phyloP scores from a whole-genome alignment of 2,113 vertebrate genomes.

The Oreocharis arfaki region DNA sequence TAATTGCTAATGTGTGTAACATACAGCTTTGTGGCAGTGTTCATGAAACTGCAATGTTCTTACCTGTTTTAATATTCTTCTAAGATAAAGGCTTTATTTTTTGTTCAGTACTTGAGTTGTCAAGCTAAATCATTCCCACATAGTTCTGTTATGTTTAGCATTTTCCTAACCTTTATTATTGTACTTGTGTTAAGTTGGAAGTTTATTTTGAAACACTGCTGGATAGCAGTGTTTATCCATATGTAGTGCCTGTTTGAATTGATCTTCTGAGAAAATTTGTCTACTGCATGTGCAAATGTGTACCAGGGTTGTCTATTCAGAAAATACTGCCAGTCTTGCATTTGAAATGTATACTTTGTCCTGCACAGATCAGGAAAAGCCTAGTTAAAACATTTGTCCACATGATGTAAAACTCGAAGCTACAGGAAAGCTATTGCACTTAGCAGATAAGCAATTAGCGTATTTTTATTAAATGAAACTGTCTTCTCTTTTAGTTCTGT shows the following conservation, averaged over 20 bases:
- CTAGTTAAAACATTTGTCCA: neutral
- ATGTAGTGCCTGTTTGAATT: neutral
- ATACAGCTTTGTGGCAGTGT: neutral
- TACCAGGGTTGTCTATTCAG: neutral
- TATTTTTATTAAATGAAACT: neutral
- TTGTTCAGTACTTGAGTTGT: neutral
- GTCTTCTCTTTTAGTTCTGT: neutral
- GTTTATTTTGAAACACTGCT: neutral
- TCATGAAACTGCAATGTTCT: neutral
- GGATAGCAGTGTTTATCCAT: neutral
- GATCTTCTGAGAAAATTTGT: neutral
- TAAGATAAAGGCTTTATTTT: neutral
- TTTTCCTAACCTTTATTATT: neutral
- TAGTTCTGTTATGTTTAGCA: neutral
- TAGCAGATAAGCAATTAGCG: neutral
- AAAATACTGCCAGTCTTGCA: neutral
- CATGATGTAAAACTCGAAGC: neutral
- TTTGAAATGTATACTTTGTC: neutral
- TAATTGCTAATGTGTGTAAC: neutral
- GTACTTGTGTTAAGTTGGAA: neutral
- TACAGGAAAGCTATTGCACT: neutral
- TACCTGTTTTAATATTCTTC: neutral
- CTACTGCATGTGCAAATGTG: neutral
- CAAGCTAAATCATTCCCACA: neutral
- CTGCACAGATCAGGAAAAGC: neutral